A percentile compares a stretch with the other conserved stretches of the same genome.
These are phyloP conservation scores for Rhagophthalmus giganteus DNA, from an alignment of 2,888 invertebrate species.

Conservation along the genomic window DNA sequence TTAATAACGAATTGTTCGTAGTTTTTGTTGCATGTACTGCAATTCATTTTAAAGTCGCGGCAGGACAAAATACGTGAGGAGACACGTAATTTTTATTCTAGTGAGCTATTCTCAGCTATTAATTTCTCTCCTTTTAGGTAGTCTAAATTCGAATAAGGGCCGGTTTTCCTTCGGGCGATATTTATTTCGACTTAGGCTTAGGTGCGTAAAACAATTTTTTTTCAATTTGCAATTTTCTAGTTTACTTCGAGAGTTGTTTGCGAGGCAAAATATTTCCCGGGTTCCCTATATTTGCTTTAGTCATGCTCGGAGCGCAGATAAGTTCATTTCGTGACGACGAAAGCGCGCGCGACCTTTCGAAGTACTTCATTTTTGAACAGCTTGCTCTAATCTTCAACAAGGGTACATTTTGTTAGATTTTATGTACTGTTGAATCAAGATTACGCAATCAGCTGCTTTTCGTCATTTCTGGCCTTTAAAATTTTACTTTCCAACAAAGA, in stretches of 20 bases:
- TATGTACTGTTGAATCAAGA: constrained; percentile 21
- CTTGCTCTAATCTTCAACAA: constrained; percentile 15
- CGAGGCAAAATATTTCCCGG: constrained; percentile 11
- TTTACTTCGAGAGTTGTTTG: constrained; percentile 8
- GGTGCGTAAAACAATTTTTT: constrained; percentile 5
- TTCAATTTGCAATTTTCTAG: constrained; percentile 8
- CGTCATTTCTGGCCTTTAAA: too few relatives aligned
- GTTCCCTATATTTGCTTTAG: constrained; percentile 9
- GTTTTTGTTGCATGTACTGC: constrained; percentile 20
- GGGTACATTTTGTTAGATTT: constrained; percentile 20
- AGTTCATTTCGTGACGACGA: constrained; percentile 9
- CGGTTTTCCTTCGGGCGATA: neutral
- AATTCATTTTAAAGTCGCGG: constrained; percentile 24
- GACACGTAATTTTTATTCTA: constrained; percentile 21
- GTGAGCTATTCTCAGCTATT: too few relatives aligned
- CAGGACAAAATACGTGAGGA: constrained; percentile 24
- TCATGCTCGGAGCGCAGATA: constrained; percentile 11
- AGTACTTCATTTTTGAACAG: constrained; percentile 16
- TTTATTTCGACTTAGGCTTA: constrained; percentile 4
- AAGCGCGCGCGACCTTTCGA: constrained; percentile 7
- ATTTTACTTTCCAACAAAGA: too few relatives aligned
- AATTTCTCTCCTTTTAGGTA: too few relatives aligned
- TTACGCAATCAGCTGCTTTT: constrained; percentile 9
- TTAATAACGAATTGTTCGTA: constrained; percentile 27
- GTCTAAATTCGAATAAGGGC: constrained; percentile 2